Conservation (phyloP, 1,140 invertebrate genomes). For the Dreissena rostriformis region DNA sequence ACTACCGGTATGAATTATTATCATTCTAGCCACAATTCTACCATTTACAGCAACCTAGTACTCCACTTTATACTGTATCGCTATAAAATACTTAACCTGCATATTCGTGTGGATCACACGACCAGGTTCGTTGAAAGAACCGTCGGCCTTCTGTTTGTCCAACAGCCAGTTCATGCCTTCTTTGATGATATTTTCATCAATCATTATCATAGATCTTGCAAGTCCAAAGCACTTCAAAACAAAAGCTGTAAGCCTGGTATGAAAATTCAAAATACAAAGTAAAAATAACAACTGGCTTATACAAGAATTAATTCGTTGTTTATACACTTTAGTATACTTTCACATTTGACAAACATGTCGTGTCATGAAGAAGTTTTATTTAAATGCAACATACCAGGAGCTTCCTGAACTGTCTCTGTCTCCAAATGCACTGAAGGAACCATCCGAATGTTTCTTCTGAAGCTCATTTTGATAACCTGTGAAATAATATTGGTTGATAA, state of each 20-base stretch:
- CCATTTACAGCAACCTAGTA: no score
- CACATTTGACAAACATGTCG: no score
- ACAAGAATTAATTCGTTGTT: no score
- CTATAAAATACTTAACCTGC: constrained; percentile 64
- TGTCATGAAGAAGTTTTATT: no score
- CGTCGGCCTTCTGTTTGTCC: constrained; percentile 88
- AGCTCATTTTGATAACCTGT: constrained; percentile 93
- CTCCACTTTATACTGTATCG: no score
- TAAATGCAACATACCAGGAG: constrained; percentile 86
- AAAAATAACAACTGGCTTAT: no score
- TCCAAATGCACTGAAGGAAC: constrained; percentile 97
- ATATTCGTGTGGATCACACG: constrained; percentile 75
- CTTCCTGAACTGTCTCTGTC: constrained; percentile 90
- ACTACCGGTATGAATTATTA: no score
- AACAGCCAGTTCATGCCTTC: constrained; percentile 91
- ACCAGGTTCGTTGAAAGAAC: constrained; percentile 87
- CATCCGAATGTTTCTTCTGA: constrained; percentile 92
- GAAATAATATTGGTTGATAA: constrained; percentile 16
- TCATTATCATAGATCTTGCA: constrained; percentile 89
- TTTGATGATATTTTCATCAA: constrained; percentile 88
- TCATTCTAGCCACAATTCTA: no score
- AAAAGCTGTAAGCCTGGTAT: constrained; percentile 82
- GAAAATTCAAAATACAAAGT: background rate
- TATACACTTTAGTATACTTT: no score
- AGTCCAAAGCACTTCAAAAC: constrained; percentile 92